phyloP scores from a whole-genome alignment of 2,113 vertebrate genomes.

The Poicephalus meyeri region DNA sequence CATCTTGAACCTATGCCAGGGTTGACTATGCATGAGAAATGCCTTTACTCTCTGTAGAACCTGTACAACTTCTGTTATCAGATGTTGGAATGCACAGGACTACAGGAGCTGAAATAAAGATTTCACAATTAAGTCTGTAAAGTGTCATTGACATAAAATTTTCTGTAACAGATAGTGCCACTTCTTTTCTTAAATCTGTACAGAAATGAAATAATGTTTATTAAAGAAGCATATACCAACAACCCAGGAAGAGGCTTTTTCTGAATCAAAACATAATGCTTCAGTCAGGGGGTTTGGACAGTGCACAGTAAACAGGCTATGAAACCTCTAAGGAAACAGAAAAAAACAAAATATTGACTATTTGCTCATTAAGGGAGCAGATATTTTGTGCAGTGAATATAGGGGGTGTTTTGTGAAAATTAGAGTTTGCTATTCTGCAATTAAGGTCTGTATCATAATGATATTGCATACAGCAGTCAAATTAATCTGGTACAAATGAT shows the following conservation, averaged over 20 bases:
- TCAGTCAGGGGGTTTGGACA: neutral
- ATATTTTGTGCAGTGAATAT: neutral
- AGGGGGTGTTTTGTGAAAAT: neutral
- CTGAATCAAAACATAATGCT: neutral
- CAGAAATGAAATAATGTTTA: neutral
- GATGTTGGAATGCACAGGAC: neutral
- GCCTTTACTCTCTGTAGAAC: neutral
- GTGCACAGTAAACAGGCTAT: neutral
- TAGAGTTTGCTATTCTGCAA: neutral
- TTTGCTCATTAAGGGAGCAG: neutral
- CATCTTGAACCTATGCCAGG: neutral
- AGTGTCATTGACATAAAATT: neutral
- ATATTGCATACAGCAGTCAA: neutral
- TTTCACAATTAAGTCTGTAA: neutral
- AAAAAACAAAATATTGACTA: slow-evolving; percentile 18
- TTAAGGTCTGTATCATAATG: neutral
- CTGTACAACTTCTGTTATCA: neutral
- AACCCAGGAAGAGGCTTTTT: neutral
- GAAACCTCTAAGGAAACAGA: neutral
- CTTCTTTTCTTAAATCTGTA: neutral
- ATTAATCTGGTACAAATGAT: neutral
- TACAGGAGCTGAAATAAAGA: neutral
- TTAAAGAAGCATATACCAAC: neutral
- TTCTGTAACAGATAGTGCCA: neutral
- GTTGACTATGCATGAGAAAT: neutral